Evolutionary conservation across 2,888 invertebrate genomes (phyloP), one percentile per base, ranked within the genome.

Genomic region (Seira sanloemensis): DNA sequence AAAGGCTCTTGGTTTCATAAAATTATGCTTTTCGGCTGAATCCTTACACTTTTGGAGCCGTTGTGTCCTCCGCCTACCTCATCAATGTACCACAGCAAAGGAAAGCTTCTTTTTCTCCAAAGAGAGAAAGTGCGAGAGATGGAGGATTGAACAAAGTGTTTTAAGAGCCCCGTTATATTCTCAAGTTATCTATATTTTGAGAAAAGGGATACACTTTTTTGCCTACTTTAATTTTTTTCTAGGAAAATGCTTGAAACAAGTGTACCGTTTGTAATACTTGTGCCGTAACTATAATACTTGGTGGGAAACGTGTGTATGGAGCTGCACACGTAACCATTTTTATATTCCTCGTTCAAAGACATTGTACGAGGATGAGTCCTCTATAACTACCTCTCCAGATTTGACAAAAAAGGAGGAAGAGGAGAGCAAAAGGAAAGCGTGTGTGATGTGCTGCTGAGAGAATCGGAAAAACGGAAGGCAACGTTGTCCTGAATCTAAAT

Each of bases 401-500:
- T 37, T 37, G 37, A 37, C 37, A 37, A 37, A n/a, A n/a, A 37
- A 5, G 37, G 9, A 21, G 62, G 62, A 62, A 62, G n/a, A 21
- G 62, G 62, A 62, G 21, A 62, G n/a, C 50, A 23, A 62, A 62
- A 62, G 21, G 62, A n/a, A n/a, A n/a, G n/a, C n/a, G n/a, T n/a
- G n/a, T n/a, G n/a, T n/a, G 62, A 21, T 62, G 62, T 62, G 62
- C 50, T 18, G 2, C 16, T 37, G 21, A 5, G n/a, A 62, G 9
- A 23, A 58, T 58, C 1, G 62, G n/a, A 23, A 21, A 21, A 62
- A 62, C 62, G 62, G 62, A 62, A 62, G 62, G 23, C 21, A 62
- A 23, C 62, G 62, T 62, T 62, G 62, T 62, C 62, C 62, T 62
- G 62, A 62, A 62, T 62, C 23, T 62, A 23, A 62, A 62, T 21